Conservation (phyloP, 2,797 vertebrate genomes). For the Gobionotothen gibberifrons region DNA sequence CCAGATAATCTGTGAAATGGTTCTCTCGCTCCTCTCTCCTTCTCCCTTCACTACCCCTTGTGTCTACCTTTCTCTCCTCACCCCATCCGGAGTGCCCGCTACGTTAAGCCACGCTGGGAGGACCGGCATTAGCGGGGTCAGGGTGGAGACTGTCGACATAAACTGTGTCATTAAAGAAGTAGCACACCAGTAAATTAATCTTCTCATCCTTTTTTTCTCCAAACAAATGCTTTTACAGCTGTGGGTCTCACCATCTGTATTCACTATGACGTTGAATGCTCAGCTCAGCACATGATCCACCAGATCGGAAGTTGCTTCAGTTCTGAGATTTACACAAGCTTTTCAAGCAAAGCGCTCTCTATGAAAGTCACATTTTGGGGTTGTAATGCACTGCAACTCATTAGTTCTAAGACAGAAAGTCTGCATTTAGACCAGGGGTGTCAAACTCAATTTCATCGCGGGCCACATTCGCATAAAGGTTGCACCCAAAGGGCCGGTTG, state of each 20-base stretch:
- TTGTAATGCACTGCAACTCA: conserved; percentile 48
- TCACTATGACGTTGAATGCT: conserved; percentile 44
- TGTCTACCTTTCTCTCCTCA: conserved; percentile 77
- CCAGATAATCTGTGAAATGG: conserved; percentile 88
- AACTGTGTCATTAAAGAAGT: conserved; percentile 83
- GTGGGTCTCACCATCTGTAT: conserved; percentile 68
- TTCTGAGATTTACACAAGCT: conserved; percentile 53
- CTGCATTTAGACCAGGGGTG: conserved; percentile 47
- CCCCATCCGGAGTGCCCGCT: conserved; percentile 62
- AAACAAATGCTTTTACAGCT: conserved; percentile 82
- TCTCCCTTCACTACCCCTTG: conserved; percentile 77
- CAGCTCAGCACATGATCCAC: conserved; percentile 25
- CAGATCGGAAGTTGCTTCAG: conserved; percentile 39
- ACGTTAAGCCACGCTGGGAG: conserved; percentile 64
- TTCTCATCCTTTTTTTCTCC: conserved; percentile 70
- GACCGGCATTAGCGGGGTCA: conserved; percentile 74
- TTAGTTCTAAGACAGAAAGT: conserved; percentile 27
- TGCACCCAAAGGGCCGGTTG: too few species aligned
- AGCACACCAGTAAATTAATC: conserved; percentile 82
- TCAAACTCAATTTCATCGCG: too few species aligned
- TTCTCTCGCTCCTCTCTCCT: conserved; percentile 80
- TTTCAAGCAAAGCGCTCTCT: conserved; percentile 39
- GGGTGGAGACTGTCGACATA: conserved; percentile 65
- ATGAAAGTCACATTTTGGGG: conserved; percentile 48
- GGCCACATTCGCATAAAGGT: too few species aligned